Base-by-base conservation (phyloP, 2,888 invertebrate species). In the Epistrophe eligans region DNA sequence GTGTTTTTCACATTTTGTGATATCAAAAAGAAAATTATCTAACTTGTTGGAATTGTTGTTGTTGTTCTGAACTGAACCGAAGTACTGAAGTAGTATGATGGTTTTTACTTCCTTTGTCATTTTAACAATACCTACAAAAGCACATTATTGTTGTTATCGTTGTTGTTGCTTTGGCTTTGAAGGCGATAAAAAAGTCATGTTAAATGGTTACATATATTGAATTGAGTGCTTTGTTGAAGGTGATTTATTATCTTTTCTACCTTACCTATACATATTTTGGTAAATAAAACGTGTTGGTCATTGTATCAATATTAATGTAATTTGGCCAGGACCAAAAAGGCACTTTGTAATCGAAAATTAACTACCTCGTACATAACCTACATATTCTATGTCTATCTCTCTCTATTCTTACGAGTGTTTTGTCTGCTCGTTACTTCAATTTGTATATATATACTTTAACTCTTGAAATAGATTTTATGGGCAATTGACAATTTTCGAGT, bases 181-280 rank as follows among this genome's bases (percentile, higher is more conserved):
- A 67, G 82, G 83, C 45, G 79, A 79, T 79, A 83, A 82, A 76
- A 87, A 83, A 83, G 79, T 77, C 79, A 87, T 87, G 79, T 83
- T 24, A 79, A 55, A 83, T 87, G 79, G 79, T 82, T 70, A 45
- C 32, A 60, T 11, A 60, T 11, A 60, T 40, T 60, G 55, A 77
- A 85, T 81, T 73, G 62, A 77, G 62, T 72, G 64, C 38, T 32
- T 80, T 60, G 71, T 72, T 76, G 57, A 57, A 64, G 67, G 62
- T 85, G 82, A 85, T 85, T 85, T 85, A 82, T 85, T 60, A 71
- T 55, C 48, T 40, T 40, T 15, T 28, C 15, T 15, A 10, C 4
- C 19, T 50, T 13, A 19, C 50, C 52, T 35, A 35, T 77, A 24
- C 24, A 24, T 24, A 24, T 24, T 24, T 32, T 15, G 55, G 52